Base-by-base conservation (phyloP, 2,797 vertebrate genomes). In the Epinephelus malabaricus region DNA sequence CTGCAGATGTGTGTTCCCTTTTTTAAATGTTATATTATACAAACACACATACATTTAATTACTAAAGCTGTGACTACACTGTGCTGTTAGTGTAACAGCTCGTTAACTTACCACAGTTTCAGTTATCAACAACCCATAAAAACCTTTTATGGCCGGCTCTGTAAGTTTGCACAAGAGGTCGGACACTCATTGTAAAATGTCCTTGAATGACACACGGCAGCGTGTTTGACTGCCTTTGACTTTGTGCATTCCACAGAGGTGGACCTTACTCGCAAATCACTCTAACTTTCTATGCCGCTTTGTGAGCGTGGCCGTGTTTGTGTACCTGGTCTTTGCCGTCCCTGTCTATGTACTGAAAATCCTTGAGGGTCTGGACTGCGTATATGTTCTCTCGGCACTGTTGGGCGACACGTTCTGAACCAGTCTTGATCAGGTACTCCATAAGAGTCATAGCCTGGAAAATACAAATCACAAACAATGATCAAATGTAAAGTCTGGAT, bases 311-410 rank as follows among this genome's bases (percentile, higher is more conserved):
- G 34, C 60, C 65, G 66, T 78, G 78, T 67, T 69, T 75, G 70
- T 51, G 53, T 94, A 96, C 96, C 96, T 98, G 97, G 92, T 98
- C 97, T 89, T 98, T 98, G 89, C 97, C 97, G 0, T 98, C 97
- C 1, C 97, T 93, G 92, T 98, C 97, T 80, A 98, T 97, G 45
- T 96, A 98, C 88, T 98, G 97, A 88, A 98, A 98, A 89, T 98
- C 97, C 92, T 98, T 98, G 62, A 98, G 95, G 1, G 97, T 98
- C 92, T 98, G 97, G 79, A 98, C 97, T 13, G 97, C 97, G 1
- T 98, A 98, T 82, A 98, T 98, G 89, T 98, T 98, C 92, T 98
- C 97, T 91, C 97, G 93, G 92, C 97, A 98, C 89, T 98, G 97
- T 82, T 98, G 97, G 2, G 97, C 97, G 49, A 98, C 97, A 0